phyloP scores from a whole-genome alignment of 2,113 vertebrate genomes.

The Peromyscus leucopus region DNA sequence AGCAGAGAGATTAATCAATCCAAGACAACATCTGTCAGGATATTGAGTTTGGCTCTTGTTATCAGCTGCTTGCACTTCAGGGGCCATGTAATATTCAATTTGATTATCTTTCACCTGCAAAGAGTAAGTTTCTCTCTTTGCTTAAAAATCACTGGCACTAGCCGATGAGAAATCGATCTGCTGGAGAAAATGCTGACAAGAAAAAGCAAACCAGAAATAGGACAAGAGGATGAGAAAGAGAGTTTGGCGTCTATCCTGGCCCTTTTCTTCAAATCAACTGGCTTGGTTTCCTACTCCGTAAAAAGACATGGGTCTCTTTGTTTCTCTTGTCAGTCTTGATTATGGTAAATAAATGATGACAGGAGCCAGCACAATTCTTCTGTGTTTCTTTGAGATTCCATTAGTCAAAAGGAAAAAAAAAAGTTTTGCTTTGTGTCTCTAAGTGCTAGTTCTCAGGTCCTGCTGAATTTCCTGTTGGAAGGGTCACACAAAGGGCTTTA shows the following conservation, averaged over 20 bases:
- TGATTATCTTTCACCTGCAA: slow-evolving; percentile 88
- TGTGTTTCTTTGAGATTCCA: slow-evolving; percentile 30
- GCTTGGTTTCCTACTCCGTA: slow-evolving; percentile 28
- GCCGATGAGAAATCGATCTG: slow-evolving; percentile 85
- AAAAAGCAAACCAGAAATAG: slow-evolving; percentile 83
- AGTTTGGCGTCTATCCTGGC: slow-evolving; percentile 75
- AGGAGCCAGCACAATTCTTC: not conserved
- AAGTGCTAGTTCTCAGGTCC: not conserved
- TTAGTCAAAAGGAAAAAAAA: not conserved
- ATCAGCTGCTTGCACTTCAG: slow-evolving; percentile 86
- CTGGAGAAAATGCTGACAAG: slow-evolving; percentile 87
- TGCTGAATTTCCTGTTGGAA: not conserved
- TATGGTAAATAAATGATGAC: slow-evolving; percentile 65
- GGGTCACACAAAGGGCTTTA: not conserved
- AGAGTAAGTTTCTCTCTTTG: slow-evolving; percentile 86
- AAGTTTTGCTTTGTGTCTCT: not conserved
- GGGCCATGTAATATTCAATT: slow-evolving; percentile 89
- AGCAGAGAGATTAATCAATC: slow-evolving; percentile 87
- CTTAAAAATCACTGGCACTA: slow-evolving; percentile 87
- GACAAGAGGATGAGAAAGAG: slow-evolving; percentile 75
- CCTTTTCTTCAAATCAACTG: slow-evolving; percentile 20
- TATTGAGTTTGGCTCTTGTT: slow-evolving; percentile 88
- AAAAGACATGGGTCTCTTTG: slow-evolving; percentile 45
- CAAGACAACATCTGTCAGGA: slow-evolving; percentile 88
- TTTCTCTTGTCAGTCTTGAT: slow-evolving; percentile 67